These are phyloP conservation scores for Cherax destructor DNA, from an alignment of 1,140 invertebrate genomes.

Conservation along the genomic window DNA sequence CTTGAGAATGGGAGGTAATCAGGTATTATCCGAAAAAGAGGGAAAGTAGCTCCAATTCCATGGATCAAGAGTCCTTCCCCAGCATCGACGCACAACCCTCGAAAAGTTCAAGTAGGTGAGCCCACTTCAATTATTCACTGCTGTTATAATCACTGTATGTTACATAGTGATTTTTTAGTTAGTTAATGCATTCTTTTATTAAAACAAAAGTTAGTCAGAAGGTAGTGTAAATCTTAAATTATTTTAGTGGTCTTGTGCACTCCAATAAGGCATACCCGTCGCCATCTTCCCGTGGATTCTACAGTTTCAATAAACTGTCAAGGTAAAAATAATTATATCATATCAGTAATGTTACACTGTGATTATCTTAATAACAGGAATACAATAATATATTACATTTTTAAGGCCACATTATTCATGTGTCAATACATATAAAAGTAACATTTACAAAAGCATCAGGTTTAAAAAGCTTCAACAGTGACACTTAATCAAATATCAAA, in stretches of 20 bases:
- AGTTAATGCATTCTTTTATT: slow-evolving; percentile 8
- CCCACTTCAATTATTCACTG: no score
- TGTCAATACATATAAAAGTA: not conserved
- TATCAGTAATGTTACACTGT: slow-evolving; percentile 22
- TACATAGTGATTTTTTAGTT: not conserved
- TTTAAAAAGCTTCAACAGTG: no score
- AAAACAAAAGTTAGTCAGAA: slow-evolving; percentile 15
- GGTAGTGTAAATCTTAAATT: slow-evolving; percentile 14
- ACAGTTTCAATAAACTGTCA: slow-evolving; percentile 68
- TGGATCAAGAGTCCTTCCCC: no score
- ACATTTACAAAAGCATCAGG: no score
- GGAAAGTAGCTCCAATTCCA: no score
- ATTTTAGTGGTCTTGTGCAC: slow-evolving; percentile 10
- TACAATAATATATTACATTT: not conserved
- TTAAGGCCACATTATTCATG: not conserved
- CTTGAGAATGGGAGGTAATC: no score
- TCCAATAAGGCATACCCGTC: slow-evolving; percentile 60
- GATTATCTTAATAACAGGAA: not conserved
- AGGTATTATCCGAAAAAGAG: no score
- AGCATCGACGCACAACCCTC: no score
- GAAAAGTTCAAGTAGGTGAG: no score
- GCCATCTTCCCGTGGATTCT: slow-evolving; percentile 68
- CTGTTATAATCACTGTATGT: slow-evolving; percentile 29
- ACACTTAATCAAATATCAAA: no score
- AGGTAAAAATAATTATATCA: slow-evolving; percentile 40